A percentile compares a stretch with the other conserved stretches of the same genome.
Conservation (phyloP, 2,113 vertebrate species). For the Colius striatus region DNA sequence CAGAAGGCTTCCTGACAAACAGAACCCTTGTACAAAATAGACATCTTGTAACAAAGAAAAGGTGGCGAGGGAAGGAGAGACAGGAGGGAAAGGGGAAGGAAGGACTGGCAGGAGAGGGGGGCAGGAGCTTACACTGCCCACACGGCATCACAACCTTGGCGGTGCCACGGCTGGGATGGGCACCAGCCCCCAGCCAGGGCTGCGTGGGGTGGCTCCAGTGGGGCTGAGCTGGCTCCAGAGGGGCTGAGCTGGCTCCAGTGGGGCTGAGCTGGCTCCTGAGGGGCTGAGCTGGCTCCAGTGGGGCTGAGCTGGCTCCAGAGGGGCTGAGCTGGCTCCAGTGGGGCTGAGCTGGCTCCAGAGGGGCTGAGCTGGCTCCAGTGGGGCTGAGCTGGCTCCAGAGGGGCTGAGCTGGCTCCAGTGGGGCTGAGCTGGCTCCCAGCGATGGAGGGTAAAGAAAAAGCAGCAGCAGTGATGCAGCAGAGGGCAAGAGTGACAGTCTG, state of each 20-base stretch:
- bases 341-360: too few relatives aligned
- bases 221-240: slow-evolving; percentile 37
- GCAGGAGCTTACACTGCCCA: slow-evolving; percentile 77
- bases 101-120: slow-evolving; percentile 54
- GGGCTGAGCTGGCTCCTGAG: too few relatives aligned
- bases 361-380: not conserved
- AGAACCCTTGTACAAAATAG: slow-evolving; percentile 81
- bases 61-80: slow-evolving; percentile 43
- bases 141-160: slow-evolving; percentile 54
- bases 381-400: too few relatives aligned
- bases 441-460: not conserved
- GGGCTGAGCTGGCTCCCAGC: slow-evolving; percentile 29
- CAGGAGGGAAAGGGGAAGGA: slow-evolving; percentile 22
- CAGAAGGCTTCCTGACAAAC: slow-evolving; percentile 64
- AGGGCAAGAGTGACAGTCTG: not conserved
- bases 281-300: not conserved
- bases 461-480: not conserved
- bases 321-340: not conserved
- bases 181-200: not conserved
- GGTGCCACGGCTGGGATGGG: not conserved
- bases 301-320: too few relatives aligned
- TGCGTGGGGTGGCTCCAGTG: not conserved
- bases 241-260: not conserved
- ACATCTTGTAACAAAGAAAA: slow-evolving; percentile 77
- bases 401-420: not conserved